phyloP scores from a whole-genome alignment of 2,888 invertebrate genomes.

The Incurvaria masculella region DNA sequence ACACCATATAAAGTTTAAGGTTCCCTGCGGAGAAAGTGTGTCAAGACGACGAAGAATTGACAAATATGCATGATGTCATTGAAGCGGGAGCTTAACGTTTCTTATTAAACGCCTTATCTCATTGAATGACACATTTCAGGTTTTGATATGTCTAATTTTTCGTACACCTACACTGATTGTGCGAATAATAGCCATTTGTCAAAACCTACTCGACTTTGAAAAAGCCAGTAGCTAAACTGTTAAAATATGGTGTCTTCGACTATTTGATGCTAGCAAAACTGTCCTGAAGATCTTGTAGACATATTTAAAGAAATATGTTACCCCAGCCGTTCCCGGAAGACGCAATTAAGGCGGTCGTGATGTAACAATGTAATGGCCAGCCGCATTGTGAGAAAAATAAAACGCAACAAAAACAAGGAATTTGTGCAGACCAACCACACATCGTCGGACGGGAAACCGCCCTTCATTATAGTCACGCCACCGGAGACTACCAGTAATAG shows the following conservation, averaged over 20 bases:
- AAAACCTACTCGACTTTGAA: too few relatives aligned
- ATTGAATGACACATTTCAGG: too few relatives aligned
- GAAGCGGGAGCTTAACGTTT: too few relatives aligned
- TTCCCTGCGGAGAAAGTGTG: neutral
- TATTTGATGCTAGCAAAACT: too few relatives aligned
- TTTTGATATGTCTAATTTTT: too few relatives aligned
- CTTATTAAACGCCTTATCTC: too few relatives aligned
- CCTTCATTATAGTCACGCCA: constrained; percentile 37
- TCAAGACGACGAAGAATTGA: neutral
- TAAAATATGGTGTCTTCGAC: too few relatives aligned
- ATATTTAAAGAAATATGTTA: neutral
- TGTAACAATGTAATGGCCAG: constrained; percentile 63
- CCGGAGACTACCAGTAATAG: constrained; percentile 23
- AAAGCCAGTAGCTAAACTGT: too few relatives aligned
- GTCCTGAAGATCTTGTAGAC: too few relatives aligned
- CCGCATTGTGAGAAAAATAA: constrained; percentile 69
- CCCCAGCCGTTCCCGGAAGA: neutral
- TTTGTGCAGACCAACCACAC: constrained; percentile 17
- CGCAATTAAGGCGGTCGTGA: neutral
- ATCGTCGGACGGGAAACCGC: constrained; percentile 24
- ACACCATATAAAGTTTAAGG: neutral
- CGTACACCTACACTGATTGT: too few relatives aligned
- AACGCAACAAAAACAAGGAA: constrained; percentile 58
- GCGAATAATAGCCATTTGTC: too few relatives aligned
- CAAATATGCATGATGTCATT: too few relatives aligned